Evolutionary conservation across 2,888 invertebrate genomes (phyloP), one percentile per base, ranked within the genome.

Genomic region (Anticlea derivata): DNA sequence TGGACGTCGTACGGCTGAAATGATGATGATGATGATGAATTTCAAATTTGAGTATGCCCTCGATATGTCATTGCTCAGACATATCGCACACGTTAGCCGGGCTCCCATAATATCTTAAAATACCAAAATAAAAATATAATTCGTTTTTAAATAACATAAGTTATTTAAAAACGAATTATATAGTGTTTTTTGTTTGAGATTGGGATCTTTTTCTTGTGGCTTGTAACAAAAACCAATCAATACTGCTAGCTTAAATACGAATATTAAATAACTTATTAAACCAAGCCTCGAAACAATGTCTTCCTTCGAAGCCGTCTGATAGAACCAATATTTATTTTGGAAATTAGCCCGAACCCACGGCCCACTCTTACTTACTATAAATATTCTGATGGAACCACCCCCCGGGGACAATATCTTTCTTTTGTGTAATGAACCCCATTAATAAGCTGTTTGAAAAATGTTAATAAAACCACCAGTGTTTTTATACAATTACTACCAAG

Each of bases 271-370:
- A 33, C 37, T 53, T 26, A 51, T 54, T 50, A 51, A 53, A 41
- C 24, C 12, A 12, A 38, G 33, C 12, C 40, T 31, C 45, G 27
- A 52, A 58, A 58, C 56, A 61, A 50, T 50, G 45, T 40, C 54
- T 54, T 55, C 45, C 50, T 49, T 58, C 50, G 68, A 68, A 69
- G 65, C 65, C 60, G 64, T 74, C 70, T 78, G 85, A 86, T 87
- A 85, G 83, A 78, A 75, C 81, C 63, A 91, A 91, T 91, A 89
- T 91, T 91, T 89, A 89, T 90, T 85, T 84, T 86, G 78, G 75
- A 89, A 89, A 90, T 90, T 89, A 89, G 80, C 82, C 79, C 73
- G 75, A 78, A 74, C 75, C 70, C 74, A 73, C 78, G 68, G 72
- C 69, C 70, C 62, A 70, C 69, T 70, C 62, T 69, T 66, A 72